A percentile compares a stretch with the other conserved stretches of the same genome.
phyloP scores from a whole-genome alignment of 2,888 invertebrate species.

The Gastrophysa polygoni region DNA sequence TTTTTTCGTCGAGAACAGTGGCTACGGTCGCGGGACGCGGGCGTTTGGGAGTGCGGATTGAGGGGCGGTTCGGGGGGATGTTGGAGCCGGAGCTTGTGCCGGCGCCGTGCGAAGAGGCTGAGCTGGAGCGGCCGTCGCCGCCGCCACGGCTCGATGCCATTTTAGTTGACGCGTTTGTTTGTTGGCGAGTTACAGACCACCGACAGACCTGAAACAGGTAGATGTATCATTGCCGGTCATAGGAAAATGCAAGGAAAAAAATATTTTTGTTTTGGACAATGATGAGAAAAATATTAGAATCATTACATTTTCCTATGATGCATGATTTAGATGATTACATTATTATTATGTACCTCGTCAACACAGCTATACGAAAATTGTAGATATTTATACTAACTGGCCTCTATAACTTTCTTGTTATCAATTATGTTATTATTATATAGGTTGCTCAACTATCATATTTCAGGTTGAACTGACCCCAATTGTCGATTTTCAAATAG shows the following conservation, averaged over 20 bases:
- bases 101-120: constrained; percentile 56
- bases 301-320: too few relatives aligned
- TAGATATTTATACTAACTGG: too few relatives aligned
- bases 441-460: too few relatives aligned
- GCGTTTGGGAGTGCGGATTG: constrained; percentile 60
- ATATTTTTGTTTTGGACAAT: neutral
- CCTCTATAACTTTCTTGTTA: too few relatives aligned
- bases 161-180: neutral
- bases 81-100: constrained; percentile 43
- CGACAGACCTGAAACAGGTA: constrained; percentile 65
- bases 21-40: constrained; percentile 62
- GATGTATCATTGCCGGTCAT: constrained; percentile 9
- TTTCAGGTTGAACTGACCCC: too few relatives aligned
- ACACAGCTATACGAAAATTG: too few relatives aligned
- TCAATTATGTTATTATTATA: too few relatives aligned
- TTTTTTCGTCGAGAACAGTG: constrained; percentile 70
- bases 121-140: constrained; percentile 52
- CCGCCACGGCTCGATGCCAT: constrained; percentile 58
- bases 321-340: too few relatives aligned
- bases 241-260: neutral
- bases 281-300: too few relatives aligned
- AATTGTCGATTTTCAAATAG: too few relatives aligned
- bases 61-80: constrained; percentile 55
- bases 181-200: constrained; percentile 26
- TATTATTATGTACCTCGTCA: too few relatives aligned